Percentiles rank a stretch among this genome's conserved stretches.
These are phyloP conservation scores for Acomys russatus DNA, from an alignment of 2,797 vertebrate genomes.

Conservation along the genomic window DNA sequence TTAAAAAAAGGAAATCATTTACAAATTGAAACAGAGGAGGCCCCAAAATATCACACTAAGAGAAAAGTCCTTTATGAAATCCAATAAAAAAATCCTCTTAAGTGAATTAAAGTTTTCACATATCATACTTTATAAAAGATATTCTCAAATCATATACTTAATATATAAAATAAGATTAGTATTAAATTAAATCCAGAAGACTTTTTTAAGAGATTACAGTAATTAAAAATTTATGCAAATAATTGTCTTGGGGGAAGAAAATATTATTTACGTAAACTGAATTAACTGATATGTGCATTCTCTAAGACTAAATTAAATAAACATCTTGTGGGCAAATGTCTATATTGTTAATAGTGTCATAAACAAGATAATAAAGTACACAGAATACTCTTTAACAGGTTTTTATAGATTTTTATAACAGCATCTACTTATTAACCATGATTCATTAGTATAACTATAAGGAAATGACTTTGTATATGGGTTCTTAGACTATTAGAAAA, in stretches of 20 bases:
- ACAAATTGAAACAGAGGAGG: background rate
- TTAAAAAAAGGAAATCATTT: constrained; percentile 2
- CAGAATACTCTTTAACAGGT: background rate
- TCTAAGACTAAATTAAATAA: constrained; percentile 18
- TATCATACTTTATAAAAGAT: constrained; percentile 3
- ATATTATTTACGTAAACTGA: background rate
- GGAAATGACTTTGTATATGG: background rate
- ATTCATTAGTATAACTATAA: constrained; percentile 13
- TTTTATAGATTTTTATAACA: background rate
- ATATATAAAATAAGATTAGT: background rate
- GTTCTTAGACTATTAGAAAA: constrained; percentile 6
- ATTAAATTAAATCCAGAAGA: background rate
- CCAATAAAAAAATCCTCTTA: background rate
- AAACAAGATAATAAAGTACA: constrained; percentile 9
- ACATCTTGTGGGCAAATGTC: background rate
- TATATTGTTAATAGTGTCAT: background rate
- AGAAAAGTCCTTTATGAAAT: constrained; percentile 28
- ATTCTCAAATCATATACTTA: background rate
- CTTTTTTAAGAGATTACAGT: background rate
- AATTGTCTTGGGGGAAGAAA: background rate
- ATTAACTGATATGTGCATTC: constrained; percentile 3
- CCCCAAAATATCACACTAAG: background rate
- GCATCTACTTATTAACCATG: background rate
- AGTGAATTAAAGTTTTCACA: constrained; percentile 41
- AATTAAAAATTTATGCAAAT: constrained; percentile 24